Conservation (phyloP, 2,113 vertebrate genomes). For the Chloropsis hardwickii region DNA sequence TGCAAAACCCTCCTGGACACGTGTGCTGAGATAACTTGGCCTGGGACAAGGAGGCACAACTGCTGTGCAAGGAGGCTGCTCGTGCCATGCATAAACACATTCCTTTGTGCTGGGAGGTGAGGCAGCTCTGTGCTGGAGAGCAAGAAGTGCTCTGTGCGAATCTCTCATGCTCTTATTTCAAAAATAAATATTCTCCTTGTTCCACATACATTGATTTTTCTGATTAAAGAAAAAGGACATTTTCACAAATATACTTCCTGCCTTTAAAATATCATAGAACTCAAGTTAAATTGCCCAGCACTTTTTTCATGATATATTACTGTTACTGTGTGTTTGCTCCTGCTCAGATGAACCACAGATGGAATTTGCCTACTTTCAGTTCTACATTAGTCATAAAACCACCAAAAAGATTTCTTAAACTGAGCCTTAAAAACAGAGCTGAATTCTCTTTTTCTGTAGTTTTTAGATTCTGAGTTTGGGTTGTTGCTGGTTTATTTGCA, state of each 20-base stretch:
- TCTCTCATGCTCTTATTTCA: background rate
- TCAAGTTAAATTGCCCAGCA: background rate
- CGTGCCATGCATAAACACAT: background rate
- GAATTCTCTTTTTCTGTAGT: background rate
- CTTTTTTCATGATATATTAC: background rate
- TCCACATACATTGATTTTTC: background rate
- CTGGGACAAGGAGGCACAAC: background rate
- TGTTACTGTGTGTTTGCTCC: background rate
- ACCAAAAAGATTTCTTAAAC: constrained; percentile 16
- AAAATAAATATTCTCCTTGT: background rate
- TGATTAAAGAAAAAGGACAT: background rate
- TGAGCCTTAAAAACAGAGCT: background rate
- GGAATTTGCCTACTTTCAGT: constrained; percentile 26
- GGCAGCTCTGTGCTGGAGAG: background rate
- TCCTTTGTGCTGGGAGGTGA: background rate
- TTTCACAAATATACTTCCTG: background rate
- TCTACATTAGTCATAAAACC: constrained; percentile 22
- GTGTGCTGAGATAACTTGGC: background rate
- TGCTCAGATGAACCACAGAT: background rate
- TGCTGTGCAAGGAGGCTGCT: background rate
- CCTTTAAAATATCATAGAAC: background rate
- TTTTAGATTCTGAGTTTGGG: background rate
- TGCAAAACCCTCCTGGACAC: background rate
- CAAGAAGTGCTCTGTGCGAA: background rate
- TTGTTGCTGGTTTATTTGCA: background rate